These are phyloP conservation scores for Tetheella fluctuosa DNA, from an alignment of 2,888 invertebrate species.

Conservation along the genomic window DNA sequence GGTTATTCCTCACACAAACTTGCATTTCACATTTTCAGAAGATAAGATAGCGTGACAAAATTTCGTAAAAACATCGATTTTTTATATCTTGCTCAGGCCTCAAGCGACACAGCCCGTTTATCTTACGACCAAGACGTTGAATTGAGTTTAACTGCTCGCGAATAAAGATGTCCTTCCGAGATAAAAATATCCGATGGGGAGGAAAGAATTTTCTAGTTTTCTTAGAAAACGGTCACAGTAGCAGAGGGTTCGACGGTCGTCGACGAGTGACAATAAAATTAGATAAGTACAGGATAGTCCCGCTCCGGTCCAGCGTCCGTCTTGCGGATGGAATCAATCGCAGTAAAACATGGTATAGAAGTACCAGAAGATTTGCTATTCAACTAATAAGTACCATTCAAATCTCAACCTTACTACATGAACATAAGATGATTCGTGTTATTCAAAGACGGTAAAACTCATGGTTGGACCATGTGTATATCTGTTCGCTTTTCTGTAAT, in stretches of 20 bases:
- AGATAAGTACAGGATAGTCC: conserved; percentile 81
- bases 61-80: conserved; percentile 48
- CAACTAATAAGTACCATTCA: conserved; percentile 23
- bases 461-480: conserved; percentile 57
- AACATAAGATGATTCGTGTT: conserved; percentile 24
- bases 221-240: conserved; percentile 55
- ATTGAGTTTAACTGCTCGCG: conserved; percentile 76
- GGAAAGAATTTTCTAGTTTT: conserved; percentile 71
- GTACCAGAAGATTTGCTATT: conserved; percentile 38
- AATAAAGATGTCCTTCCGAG: conserved; percentile 77
- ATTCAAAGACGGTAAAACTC: conserved; percentile 26
- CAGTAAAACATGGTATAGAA: conserved; percentile 75
- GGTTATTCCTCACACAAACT: conserved; percentile 13
- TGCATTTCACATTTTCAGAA: conserved; percentile 16
- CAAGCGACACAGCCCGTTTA: conserved; percentile 54
- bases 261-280: conserved; percentile 82
- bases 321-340: conserved; percentile 80
- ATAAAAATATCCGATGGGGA: conserved; percentile 69
- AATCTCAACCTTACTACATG: conserved; percentile 47
- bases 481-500: conserved; percentile 73
- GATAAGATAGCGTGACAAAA: conserved; percentile 35
- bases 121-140: conserved; percentile 66
- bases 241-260: conserved; percentile 67
- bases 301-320: conserved; percentile 66
- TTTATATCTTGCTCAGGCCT: conserved; percentile 49